Evolutionary conservation across 2,888 invertebrate species (phyloP).

Genomic region (Asteroscopus sphinx): DNA sequence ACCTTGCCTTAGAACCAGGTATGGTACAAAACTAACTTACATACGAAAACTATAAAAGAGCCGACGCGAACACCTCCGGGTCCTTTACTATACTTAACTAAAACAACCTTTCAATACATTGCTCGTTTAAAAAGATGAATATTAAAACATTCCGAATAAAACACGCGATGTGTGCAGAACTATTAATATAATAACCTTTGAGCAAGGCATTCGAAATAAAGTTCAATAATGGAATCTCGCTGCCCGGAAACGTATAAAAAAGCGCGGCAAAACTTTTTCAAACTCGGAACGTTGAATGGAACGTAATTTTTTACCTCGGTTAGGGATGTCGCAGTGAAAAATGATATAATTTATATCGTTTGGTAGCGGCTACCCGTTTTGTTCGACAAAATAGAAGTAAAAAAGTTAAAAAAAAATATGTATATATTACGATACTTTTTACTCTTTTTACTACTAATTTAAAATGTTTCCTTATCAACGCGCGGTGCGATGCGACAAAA

Average conservation of each 20-base stretch:
- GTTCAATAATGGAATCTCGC: constrained; percentile 80
- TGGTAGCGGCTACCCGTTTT: constrained; percentile 89
- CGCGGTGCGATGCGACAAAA: constrained; percentile 86
- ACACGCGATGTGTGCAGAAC: constrained; percentile 32
- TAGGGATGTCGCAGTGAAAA: constrained; percentile 89
- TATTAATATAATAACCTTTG: constrained; percentile 51
- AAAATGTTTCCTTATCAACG: constrained; percentile 90
- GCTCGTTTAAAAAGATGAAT: constrained; percentile 11
- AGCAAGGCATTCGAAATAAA: constrained; percentile 60
- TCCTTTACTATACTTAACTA: constrained; percentile 33
- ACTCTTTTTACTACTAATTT: constrained; percentile 86
- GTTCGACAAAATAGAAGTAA: constrained; percentile 88
- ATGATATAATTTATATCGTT: constrained; percentile 89
- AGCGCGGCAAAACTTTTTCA: constrained; percentile 89
- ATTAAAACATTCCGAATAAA: constrained; percentile 7
- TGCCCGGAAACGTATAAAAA: constrained; percentile 88
- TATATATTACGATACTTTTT: constrained; percentile 81
- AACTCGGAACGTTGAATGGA: constrained; percentile 85
- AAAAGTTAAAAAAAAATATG: constrained; percentile 78
- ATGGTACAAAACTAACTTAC: constrained; percentile 59
- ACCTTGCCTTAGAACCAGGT: constrained; percentile 40
- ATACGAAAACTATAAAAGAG: constrained; percentile 74
- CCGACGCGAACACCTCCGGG: constrained; percentile 62
- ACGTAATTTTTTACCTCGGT: constrained; percentile 88
- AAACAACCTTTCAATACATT: constrained; percentile 37